Evolutionary conservation across 2,888 invertebrate species (phyloP).

Genomic region (Thereva unica): DNA sequence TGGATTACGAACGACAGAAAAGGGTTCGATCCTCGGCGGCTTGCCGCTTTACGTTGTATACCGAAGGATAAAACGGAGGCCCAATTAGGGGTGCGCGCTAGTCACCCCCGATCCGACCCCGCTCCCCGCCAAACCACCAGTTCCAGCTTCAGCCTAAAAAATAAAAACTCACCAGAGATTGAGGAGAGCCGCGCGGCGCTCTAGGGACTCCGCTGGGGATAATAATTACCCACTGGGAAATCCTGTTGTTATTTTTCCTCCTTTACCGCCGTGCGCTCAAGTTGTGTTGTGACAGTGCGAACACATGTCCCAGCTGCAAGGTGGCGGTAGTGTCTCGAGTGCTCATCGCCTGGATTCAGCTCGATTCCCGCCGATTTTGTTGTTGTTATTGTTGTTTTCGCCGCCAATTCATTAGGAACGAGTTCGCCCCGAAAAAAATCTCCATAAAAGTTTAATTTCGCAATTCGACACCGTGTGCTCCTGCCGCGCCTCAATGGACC

Average conservation of each 20-base stretch:
- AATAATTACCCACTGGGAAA: too few species aligned
- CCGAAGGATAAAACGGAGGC: neutral
- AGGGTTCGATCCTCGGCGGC: conserved; percentile 1
- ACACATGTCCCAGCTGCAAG: conserved; percentile 26
- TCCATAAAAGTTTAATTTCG: neutral
- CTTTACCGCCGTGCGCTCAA: conserved; percentile 12
- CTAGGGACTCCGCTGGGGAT: too few species aligned
- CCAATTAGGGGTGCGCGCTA: conserved; percentile 16
- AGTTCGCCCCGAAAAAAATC: neutral
- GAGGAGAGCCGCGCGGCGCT: too few species aligned
- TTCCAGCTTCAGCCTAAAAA: neutral
- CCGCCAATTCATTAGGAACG: neutral
- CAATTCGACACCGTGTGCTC: neutral
- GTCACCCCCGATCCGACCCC: neutral
- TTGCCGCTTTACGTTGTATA: neutral
- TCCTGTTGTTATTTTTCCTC: too few species aligned
- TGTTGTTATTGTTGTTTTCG: neutral
- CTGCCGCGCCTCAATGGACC: neutral
- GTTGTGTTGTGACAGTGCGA: conserved; percentile 30
- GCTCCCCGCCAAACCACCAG: neutral
- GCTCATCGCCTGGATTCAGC: conserved; percentile 13
- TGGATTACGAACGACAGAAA: neutral
- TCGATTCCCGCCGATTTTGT: neutral
- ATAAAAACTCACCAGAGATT: too few species aligned
- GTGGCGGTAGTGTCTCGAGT: conserved; percentile 7